Percentiles rank a stretch among this genome's conserved stretches.
Evolutionary conservation across 2,888 invertebrate species (phyloP).

Genomic region (Gastracanthus pulcherrimus): DNA sequence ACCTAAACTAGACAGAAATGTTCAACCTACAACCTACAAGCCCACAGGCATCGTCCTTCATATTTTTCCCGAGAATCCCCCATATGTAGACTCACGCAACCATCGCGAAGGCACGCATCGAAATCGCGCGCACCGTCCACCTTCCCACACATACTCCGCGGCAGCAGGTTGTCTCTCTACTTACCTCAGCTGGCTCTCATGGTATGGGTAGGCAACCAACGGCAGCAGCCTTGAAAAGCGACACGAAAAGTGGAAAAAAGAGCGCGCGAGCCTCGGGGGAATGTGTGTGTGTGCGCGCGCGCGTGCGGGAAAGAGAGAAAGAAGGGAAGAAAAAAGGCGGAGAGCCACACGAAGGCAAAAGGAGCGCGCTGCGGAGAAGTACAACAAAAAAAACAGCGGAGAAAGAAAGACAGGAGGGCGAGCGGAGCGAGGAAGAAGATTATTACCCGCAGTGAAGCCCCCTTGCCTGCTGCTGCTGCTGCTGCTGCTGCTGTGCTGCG

Average conservation of each 20-base stretch:
- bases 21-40: too few relatives aligned
- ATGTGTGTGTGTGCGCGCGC: not conserved
- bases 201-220: not conserved
- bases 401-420: slow-evolving; percentile 49
- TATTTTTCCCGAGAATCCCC: too few relatives aligned
- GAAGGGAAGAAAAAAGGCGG: not conserved
- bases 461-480: slow-evolving; percentile 52
- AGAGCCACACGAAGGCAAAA: not conserved
- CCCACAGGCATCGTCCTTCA: too few relatives aligned
- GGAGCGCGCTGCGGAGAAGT: not conserved
- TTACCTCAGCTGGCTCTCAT: not conserved
- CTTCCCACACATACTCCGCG: not conserved
- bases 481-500: too few relatives aligned
- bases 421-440: slow-evolving; percentile 64
- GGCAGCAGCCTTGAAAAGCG: slow-evolving; percentile 42
- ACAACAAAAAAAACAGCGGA: slow-evolving; percentile 7
- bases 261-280: slow-evolving; percentile 5
- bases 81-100: too few relatives aligned
- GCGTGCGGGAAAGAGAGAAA: slow-evolving; percentile 33
- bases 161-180: not conserved
- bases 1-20: too few relatives aligned
- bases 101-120: not conserved
- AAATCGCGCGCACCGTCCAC: not conserved
- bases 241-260: slow-evolving; percentile 52
- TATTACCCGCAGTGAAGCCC: slow-evolving; percentile 66